Conservation (phyloP, 2,113 vertebrate species). For the Actenoides hombroni region DNA sequence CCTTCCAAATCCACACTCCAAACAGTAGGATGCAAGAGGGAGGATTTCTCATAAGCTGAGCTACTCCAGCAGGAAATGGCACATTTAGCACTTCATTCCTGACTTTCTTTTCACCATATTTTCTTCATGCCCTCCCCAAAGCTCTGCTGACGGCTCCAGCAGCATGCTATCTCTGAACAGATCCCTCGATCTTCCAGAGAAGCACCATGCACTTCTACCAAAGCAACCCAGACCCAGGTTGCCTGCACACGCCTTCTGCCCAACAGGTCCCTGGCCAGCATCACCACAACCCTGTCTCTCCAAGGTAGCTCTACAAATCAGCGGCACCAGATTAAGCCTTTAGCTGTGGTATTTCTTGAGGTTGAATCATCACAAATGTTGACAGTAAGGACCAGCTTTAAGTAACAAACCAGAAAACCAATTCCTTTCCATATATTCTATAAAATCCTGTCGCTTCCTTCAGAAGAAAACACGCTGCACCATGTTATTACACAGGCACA, state of each 20-base stretch:
- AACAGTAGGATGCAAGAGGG: conserved; percentile 19
- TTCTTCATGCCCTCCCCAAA: neutral
- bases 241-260: neutral
- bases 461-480: neutral
- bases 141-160: neutral
- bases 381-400: conserved; percentile 25
- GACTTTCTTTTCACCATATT: neutral
- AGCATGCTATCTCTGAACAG: neutral
- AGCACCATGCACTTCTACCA: neutral
- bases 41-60: neutral
- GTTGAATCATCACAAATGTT: conserved; percentile 18
- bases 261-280: neutral
- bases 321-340: conserved; percentile 7
- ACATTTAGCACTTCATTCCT: conserved; percentile 3
- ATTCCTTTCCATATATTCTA: neutral
- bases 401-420: conserved; percentile 29
- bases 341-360: neutral
- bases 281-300: neutral
- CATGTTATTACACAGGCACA: neutral
- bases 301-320: neutral
- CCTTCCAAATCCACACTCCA: conserved; percentile 31
- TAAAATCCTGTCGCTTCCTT: conserved; percentile 3
- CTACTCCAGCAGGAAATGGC: conserved; percentile 14
- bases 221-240: neutral
- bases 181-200: neutral